Evolutionary conservation across 2,113 vertebrate genomes (phyloP).

Genomic region (Otus sunia): DNA sequence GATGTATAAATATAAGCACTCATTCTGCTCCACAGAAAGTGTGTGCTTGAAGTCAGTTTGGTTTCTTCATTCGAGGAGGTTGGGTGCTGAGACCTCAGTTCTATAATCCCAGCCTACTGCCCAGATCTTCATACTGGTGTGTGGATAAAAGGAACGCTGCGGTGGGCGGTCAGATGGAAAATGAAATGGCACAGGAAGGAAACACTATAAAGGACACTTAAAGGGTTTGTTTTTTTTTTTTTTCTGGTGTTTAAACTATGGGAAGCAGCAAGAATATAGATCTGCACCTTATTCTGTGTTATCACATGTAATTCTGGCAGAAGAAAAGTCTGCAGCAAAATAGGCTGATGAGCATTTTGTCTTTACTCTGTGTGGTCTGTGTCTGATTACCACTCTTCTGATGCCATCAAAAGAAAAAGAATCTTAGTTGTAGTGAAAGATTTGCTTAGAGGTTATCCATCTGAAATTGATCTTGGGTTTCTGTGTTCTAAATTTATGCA

Average conservation of each 20-base stretch:
- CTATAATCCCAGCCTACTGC: background rate
- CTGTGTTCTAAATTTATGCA: background rate
- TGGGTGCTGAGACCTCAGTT: background rate
- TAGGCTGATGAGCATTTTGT: background rate
- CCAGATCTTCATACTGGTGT: fast-evolving
- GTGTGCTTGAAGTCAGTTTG: background rate
- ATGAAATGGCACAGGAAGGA: background rate
- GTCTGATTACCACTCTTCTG: background rate
- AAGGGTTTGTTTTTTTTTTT: background rate
- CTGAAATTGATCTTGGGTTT: background rate
- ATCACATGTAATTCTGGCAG: background rate
- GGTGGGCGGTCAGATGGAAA: background rate
- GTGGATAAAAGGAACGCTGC: background rate
- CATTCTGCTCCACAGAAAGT: background rate
- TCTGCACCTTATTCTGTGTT: background rate
- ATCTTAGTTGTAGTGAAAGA: background rate
- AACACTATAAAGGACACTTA: background rate
- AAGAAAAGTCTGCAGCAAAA: background rate
- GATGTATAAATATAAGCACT: background rate
- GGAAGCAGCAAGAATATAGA: background rate
- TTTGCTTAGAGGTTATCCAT: background rate
- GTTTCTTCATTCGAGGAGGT: background rate
- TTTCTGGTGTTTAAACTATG: background rate
- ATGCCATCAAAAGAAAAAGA: background rate
- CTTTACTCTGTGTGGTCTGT: background rate